Percentiles rank a stretch among this genome's conserved stretches.
Conservation (phyloP, 2,797 vertebrate species). For the Ciconia nigra region DNA sequence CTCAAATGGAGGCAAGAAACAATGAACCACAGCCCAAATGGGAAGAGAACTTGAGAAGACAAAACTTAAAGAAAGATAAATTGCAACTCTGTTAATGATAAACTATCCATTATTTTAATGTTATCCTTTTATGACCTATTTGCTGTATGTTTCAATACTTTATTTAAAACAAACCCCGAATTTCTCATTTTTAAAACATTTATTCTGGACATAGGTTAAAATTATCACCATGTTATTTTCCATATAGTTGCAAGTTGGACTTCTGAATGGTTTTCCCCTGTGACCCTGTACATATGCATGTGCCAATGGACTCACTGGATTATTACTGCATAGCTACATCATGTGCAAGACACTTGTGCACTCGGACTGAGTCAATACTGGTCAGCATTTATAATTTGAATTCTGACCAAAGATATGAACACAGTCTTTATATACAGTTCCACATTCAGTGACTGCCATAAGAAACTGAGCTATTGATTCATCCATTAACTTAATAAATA, state of each 20-base stretch:
- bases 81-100: not conserved
- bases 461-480: conserved; percentile 37
- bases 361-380: not conserved
- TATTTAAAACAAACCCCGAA: not conserved
- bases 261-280: not conserved
- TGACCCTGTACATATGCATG: not conserved
- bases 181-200: not conserved
- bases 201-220: not conserved
- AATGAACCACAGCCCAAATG: not conserved
- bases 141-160: not conserved
- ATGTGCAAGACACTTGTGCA: not conserved
- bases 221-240: not conserved
- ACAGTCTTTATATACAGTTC: not conserved
- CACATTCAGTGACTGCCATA: not conserved
- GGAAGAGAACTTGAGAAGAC: not conserved
- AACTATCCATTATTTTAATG: not conserved
- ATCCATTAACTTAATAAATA: conserved; percentile 50
- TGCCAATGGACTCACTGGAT: rapidly evolving
- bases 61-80: not conserved
- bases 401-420: not conserved
- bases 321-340: not conserved
- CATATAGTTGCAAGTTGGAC: not conserved
- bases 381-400: not conserved
- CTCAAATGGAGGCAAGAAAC: not conserved
- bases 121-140: not conserved